Evolutionary conservation across 2,888 invertebrate species (phyloP).

Genomic region (Meiosimyza decipiens): DNA sequence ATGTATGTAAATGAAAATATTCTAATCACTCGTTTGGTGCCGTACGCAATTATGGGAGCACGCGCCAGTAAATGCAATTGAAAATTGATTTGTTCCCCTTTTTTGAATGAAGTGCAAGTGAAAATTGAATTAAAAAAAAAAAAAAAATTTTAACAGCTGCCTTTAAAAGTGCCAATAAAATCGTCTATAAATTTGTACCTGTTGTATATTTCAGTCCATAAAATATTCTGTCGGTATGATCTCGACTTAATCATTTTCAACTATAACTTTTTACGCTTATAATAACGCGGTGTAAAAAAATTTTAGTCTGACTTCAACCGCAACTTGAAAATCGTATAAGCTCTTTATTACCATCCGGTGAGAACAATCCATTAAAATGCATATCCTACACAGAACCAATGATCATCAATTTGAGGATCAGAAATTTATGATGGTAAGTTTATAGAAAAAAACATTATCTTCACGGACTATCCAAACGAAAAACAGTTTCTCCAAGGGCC

Average conservation of each 20-base stretch:
- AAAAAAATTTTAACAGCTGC: slow-evolving; percentile 7
- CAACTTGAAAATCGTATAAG: too few species aligned
- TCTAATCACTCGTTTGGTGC: too few species aligned
- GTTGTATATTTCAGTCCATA: not conserved
- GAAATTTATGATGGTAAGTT: slow-evolving; percentile 67
- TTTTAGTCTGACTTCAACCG: too few species aligned
- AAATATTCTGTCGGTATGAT: slow-evolving; percentile 9
- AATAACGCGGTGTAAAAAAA: too few species aligned
- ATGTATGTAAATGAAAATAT: too few species aligned
- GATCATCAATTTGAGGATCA: slow-evolving; percentile 67
- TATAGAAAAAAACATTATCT: too few species aligned
- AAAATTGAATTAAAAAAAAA: not conserved
- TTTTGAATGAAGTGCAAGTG: not conserved
- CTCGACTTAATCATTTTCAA: not conserved
- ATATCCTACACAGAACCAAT: slow-evolving; percentile 66
- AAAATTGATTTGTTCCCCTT: not conserved
- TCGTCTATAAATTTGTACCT: slow-evolving; percentile 22
- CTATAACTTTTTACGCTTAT: too few species aligned
- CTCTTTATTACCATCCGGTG: too few species aligned
- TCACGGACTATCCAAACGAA: too few species aligned
- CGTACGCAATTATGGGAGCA: not conserved
- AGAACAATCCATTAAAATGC: slow-evolving; percentile 57
- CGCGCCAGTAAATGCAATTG: not conserved
- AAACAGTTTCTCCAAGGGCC: too few species aligned
- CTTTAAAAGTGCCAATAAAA: slow-evolving; percentile 32